phyloP scores from a whole-genome alignment of 2,888 invertebrate genomes.

The Hirtodrosophila alboralis region DNA sequence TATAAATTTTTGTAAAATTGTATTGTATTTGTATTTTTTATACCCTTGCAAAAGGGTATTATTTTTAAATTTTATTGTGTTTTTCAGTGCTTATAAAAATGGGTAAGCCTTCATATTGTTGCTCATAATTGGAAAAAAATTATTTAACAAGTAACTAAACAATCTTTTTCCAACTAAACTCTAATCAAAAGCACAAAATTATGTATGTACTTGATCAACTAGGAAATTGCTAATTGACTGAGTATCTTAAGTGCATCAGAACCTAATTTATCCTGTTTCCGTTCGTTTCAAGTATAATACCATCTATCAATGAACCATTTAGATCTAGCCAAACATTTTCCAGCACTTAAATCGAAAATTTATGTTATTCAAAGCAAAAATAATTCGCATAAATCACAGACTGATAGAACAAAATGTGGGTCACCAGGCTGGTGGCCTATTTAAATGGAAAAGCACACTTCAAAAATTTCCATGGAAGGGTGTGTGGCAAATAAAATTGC shows the following conservation, averaged over 20 bases:
- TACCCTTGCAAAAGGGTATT: too few relatives aligned
- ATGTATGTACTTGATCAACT: neutral
- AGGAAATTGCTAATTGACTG: conserved; percentile 8
- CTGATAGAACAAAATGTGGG: conserved; percentile 50
- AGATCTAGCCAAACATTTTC: conserved; percentile 6
- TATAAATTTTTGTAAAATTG: too few relatives aligned
- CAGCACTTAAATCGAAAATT: conserved; percentile 43
- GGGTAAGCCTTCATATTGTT: too few relatives aligned
- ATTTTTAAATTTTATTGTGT: too few relatives aligned
- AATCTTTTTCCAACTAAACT: neutral
- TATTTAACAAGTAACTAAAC: too few relatives aligned
- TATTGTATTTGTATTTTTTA: too few relatives aligned
- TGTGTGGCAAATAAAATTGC: conserved; percentile 38
- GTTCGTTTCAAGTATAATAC: conserved; percentile 19
- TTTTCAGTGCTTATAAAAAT: too few relatives aligned
- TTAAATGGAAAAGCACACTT: conserved; percentile 69
- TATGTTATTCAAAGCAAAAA: conserved; percentile 49
- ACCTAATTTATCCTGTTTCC: conserved; percentile 40
- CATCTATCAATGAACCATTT: conserved; percentile 27
- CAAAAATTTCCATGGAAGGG: conserved; percentile 42
- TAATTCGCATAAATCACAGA: conserved; percentile 73
- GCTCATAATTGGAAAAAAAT: too few relatives aligned
- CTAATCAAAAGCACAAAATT: neutral
- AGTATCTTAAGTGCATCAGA: conserved; percentile 36
- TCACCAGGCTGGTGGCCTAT: conserved; percentile 50